phyloP scores from a whole-genome alignment of 2,888 invertebrate genomes.

The Leucozona laternaria region DNA sequence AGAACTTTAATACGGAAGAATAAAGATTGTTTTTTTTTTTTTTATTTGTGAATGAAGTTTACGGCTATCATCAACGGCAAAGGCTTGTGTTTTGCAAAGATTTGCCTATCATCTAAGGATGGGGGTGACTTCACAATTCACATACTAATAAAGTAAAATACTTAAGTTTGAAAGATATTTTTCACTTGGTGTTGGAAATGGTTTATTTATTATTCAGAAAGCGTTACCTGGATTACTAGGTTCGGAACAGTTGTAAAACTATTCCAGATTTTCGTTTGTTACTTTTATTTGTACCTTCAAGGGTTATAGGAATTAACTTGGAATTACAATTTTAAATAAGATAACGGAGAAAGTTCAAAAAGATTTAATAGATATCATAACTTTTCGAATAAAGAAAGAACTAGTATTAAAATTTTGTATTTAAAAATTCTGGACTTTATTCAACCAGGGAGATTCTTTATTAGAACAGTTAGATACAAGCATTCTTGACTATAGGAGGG shows the following conservation, averaged over 20 bases:
- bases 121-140: not conserved
- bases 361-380: not conserved
- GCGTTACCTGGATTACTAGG: not conserved
- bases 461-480: too few relatives aligned
- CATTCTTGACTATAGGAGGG: too few relatives aligned
- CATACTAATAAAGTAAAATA: not conserved
- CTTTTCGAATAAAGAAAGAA: too few relatives aligned
- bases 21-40: constrained; percentile 16
- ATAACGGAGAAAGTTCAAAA: not conserved
- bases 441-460: too few relatives aligned
- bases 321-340: not conserved
- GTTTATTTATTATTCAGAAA: constrained; percentile 16
- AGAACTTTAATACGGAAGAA: constrained; percentile 14
- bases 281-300: not conserved
- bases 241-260: not conserved
- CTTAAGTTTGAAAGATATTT: not conserved
- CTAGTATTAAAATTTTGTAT: too few relatives aligned
- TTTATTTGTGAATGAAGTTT: constrained; percentile 3
- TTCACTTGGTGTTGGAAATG: not conserved
- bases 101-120: not conserved
- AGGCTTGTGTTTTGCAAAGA: not conserved
- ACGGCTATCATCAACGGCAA: not conserved
- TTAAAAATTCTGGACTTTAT: too few relatives aligned
- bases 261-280: not conserved
- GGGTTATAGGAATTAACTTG: not conserved